These are phyloP conservation scores for Tapirus indicus DNA, from an alignment of 2,797 vertebrate species.

Conservation along the genomic window DNA sequence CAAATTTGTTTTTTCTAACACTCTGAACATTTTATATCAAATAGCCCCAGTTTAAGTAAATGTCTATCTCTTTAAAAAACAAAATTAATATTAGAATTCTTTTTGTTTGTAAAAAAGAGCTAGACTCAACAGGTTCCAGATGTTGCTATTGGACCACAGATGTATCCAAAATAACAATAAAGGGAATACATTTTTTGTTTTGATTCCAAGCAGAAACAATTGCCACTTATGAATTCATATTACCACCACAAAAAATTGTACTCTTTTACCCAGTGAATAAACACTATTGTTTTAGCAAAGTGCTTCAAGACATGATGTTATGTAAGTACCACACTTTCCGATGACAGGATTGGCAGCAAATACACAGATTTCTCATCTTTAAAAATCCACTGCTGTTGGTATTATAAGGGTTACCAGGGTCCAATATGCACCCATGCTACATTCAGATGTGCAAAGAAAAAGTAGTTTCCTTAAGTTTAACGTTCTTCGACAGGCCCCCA, in stretches of 20 bases:
- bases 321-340: neutral
- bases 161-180: constrained; percentile 62
- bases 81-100: constrained; percentile 71
- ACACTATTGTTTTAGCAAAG: constrained; percentile 39
- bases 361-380: neutral
- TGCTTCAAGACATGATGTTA: neutral
- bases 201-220: constrained; percentile 44
- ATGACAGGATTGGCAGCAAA: neutral
- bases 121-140: constrained; percentile 59
- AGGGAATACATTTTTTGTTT: constrained; percentile 20
- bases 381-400: neutral
- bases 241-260: neutral
- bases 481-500: neutral
- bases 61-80: constrained; percentile 58
- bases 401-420: neutral
- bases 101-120: constrained; percentile 66
- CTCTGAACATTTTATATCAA: constrained; percentile 65
- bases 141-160: constrained; percentile 60
- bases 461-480: neutral
- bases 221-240: constrained; percentile 28
- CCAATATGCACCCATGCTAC: neutral
- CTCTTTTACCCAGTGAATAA: neutral
- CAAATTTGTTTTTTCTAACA: constrained; percentile 57
- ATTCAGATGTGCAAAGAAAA: neutral
- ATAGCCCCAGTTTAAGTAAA: constrained; percentile 60